phyloP scores from a whole-genome alignment of 2,888 invertebrate genomes.

The Aleiodes leptofemur region DNA sequence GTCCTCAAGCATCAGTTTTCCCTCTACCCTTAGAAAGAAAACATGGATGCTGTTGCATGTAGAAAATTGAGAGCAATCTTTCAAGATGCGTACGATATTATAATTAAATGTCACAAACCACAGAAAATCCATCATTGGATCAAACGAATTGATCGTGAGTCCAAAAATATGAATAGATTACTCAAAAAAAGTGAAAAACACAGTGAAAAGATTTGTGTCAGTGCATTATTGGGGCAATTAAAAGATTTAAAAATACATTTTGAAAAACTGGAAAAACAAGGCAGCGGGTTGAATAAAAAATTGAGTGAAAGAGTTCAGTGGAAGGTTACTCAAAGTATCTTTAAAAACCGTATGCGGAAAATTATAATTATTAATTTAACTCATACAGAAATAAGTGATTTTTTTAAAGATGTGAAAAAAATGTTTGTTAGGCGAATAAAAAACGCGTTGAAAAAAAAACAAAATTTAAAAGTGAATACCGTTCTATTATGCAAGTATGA shows the following conservation, averaged over 20 bases:
- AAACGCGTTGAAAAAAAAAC: neutral
- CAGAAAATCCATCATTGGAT: no score
- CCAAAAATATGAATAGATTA: neutral
- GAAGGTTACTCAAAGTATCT: neutral
- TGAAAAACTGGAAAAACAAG: neutral
- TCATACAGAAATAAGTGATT: constrained; percentile 15
- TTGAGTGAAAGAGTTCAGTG: neutral
- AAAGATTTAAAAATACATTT: neutral
- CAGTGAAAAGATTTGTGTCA: neutral
- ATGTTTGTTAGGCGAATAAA: constrained; percentile 24
- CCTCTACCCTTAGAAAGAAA: no score
- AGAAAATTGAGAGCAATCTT: no score
- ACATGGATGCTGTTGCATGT: no score
- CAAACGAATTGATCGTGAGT: no score
- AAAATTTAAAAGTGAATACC: constrained; percentile 42
- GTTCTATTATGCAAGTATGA: constrained; percentile 36
- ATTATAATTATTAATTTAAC: neutral
- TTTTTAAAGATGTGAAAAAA: constrained; percentile 23
- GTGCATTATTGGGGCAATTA: neutral
- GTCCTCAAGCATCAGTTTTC: no score
- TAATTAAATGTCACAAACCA: no score
- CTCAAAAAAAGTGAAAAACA: neutral
- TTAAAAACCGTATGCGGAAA: neutral
- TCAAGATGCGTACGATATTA: no score
- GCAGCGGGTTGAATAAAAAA: no score